Evolutionary conservation across 2,888 invertebrate genomes (phyloP).

Genomic region (Melinopterus prodromus): DNA sequence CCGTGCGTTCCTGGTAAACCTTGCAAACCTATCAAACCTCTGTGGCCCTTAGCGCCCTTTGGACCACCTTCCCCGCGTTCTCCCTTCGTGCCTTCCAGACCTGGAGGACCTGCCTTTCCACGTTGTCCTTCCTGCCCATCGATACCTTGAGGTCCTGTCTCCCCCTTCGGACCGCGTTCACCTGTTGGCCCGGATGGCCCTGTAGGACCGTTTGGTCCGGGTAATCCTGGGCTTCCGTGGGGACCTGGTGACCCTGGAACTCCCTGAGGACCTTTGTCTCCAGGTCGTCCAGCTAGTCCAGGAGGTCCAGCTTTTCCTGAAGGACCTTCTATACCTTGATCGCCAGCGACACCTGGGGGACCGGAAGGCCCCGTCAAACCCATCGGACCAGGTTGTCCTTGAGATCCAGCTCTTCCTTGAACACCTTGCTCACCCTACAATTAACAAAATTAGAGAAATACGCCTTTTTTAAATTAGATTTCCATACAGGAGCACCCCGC

Average conservation of each 20-base stretch:
- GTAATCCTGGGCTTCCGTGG: conserved; percentile 74
- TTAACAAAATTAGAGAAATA: conserved; percentile 12
- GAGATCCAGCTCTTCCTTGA: conserved; percentile 75
- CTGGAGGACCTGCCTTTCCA: conserved; percentile 81
- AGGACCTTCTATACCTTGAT: conserved; percentile 68
- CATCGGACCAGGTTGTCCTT: conserved; percentile 75
- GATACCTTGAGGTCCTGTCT: conserved; percentile 76
- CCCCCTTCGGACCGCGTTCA: conserved; percentile 76
- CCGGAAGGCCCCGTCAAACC: conserved; percentile 75
- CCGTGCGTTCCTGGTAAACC: conserved; percentile 77
- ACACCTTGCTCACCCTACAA: conserved; percentile 75
- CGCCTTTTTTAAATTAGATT: conserved; percentile 10
- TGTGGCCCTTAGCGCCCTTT: conserved; percentile 82
- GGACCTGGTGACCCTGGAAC: conserved; percentile 70
- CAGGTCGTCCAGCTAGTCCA: conserved; percentile 76
- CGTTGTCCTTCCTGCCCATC: conserved; percentile 80
- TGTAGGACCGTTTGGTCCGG: conserved; percentile 71
- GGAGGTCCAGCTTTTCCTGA: conserved; percentile 76
- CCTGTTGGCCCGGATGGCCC: conserved; percentile 76
- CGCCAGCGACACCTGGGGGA: conserved; percentile 68
- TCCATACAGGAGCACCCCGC: conserved; percentile 68
- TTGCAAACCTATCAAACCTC: conserved; percentile 84
- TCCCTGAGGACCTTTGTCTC: conserved; percentile 80
- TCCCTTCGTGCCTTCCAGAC: conserved; percentile 76
- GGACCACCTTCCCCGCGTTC: conserved; percentile 67